These are phyloP conservation scores for Chiridota heheva DNA, from an alignment of 35 echinoderm and acorn worm species.

Conservation along the genomic window DNA sequence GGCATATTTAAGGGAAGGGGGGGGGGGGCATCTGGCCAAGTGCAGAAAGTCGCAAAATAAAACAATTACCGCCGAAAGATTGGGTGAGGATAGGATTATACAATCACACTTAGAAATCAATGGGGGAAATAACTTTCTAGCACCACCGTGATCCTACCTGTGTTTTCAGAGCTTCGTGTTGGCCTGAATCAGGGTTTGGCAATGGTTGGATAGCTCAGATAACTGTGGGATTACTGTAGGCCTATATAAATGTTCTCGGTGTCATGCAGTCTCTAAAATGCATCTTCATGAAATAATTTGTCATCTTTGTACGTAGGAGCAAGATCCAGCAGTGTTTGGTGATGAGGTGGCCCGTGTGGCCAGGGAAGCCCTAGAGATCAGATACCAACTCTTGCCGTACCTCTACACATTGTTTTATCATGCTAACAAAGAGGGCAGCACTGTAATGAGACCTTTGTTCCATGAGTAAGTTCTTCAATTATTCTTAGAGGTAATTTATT, in stretches of 20 bases:
- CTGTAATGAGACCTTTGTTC: slow-evolving; percentile 70
- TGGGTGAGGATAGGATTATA: no score
- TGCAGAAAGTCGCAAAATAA: no score
- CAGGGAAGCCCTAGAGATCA: slow-evolving; percentile 58
- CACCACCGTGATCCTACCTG: no score
- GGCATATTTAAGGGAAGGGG: no score
- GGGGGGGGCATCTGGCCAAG: no score
- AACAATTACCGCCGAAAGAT: no score
- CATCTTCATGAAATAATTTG: no score
- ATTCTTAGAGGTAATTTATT: background rate
- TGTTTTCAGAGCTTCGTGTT: no score
- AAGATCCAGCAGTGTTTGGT: slow-evolving; percentile 74
- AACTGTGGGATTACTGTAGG: background rate
- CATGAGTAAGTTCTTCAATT: slow-evolving; percentile 61
- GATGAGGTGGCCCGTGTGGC: slow-evolving; percentile 45
- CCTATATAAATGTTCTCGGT: background rate
- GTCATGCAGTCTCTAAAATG: background rate
- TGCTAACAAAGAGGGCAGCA: slow-evolving; percentile 59
- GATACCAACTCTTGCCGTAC: slow-evolving; percentile 77
- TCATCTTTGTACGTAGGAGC: slow-evolving; percentile 54
- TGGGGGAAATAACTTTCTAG: no score
- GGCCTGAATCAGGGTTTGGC: no score
- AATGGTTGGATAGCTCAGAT: no score
- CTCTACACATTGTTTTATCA: slow-evolving; percentile 89
- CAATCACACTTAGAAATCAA: no score